A percentile compares a stretch with the other conserved stretches of the same genome.
Evolutionary conservation across 1,140 invertebrate genomes (phyloP).

Genomic region (Neodiprion fabricii): DNA sequence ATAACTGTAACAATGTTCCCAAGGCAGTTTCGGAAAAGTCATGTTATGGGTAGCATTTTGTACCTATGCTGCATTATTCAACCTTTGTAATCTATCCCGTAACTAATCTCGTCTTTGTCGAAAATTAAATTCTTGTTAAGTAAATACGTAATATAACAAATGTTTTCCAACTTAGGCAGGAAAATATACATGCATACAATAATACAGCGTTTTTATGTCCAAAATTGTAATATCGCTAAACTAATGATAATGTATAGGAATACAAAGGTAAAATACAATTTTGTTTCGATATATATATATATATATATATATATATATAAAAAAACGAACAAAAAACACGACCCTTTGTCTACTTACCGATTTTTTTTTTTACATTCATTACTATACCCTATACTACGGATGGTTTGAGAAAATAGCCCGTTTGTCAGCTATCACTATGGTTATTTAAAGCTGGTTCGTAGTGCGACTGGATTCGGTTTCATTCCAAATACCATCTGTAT

Average conservation of each 20-base stretch:
- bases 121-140: background rate
- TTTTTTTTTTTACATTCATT: background rate
- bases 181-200: constrained; percentile 3
- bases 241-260: constrained; percentile 40
- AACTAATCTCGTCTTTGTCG: background rate
- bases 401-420: background rate
- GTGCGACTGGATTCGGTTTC: too few relatives aligned
- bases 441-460: too few relatives aligned
- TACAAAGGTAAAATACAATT: constrained; percentile 40
- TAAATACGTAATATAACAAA: constrained; percentile 1
- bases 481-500: too few relatives aligned
- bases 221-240: constrained; percentile 38
- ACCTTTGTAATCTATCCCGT: background rate
- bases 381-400: background rate
- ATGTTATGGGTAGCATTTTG: background rate
- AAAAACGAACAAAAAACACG: background rate
- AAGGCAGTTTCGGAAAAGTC: background rate
- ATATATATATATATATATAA: background rate
- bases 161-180: constrained; percentile 4
- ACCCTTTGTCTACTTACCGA: background rate
- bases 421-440: too few relatives aligned
- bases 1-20: constrained; percentile 8
- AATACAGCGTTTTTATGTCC: constrained; percentile 33
- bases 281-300: constrained; percentile 31
- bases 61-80: background rate